These are phyloP conservation scores for Ophioninae sp. DNA, from an alignment of 2,888 invertebrate genomes.

Conservation along the genomic window DNA sequence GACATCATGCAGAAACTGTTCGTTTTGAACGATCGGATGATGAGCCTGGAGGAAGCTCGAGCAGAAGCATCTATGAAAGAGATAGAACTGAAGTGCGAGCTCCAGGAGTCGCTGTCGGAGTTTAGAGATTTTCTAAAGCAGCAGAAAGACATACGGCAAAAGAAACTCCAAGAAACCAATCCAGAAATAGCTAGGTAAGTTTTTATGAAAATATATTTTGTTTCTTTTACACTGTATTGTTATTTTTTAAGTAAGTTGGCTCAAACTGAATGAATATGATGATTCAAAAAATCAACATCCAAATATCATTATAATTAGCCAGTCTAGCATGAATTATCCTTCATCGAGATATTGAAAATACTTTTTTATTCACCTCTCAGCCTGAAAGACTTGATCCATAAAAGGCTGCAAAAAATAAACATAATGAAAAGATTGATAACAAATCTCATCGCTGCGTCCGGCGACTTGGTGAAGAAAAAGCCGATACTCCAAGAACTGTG, in stretches of 20 bases:
- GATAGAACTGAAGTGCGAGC: slow-evolving; percentile 49
- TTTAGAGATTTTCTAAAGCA: slow-evolving; percentile 63
- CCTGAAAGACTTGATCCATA: slow-evolving; percentile 61
- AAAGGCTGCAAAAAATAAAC: slow-evolving; percentile 64
- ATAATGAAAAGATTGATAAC: slow-evolving; percentile 66
- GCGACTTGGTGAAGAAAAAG: slow-evolving; percentile 33
- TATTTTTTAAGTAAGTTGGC: no score
- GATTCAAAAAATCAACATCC: neutral
- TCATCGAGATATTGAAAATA: neutral
- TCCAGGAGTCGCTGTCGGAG: slow-evolving; percentile 48
- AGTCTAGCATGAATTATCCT: neutral
- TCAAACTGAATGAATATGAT: neutral
- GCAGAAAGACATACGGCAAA: slow-evolving; percentile 55
- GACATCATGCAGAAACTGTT: slow-evolving; percentile 60
- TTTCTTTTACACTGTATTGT: neutral
- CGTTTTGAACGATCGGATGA: slow-evolving; percentile 56
- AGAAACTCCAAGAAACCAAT: slow-evolving; percentile 63
- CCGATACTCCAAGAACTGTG: slow-evolving; percentile 51
- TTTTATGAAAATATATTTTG: neutral
- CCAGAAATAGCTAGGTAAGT: slow-evolving; percentile 63
- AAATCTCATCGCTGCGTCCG: slow-evolving; percentile 59
- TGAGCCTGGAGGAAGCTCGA: slow-evolving; percentile 43
- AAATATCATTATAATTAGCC: neutral
- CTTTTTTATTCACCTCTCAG: slow-evolving; percentile 43
- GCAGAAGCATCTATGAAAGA: slow-evolving; percentile 24